Evolutionary conservation across 1,140 invertebrate genomes (phyloP), one percentile per base, ranked within the genome.

Genomic region (Papilio machaon): DNA sequence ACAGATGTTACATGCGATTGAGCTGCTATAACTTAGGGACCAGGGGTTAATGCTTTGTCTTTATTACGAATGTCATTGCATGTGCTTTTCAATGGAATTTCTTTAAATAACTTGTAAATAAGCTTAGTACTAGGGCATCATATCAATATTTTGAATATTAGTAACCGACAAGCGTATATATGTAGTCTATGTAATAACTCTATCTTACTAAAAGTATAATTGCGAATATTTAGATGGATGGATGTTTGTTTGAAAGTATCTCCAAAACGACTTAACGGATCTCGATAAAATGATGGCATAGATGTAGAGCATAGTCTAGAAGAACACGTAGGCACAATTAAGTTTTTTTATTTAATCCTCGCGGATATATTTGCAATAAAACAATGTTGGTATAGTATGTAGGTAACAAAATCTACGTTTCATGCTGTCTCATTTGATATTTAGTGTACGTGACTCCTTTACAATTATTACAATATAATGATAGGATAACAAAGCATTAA

Each of bases 1-100:
- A 47, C 73, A 75, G 47, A 75, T 75, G 73, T 52, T 75, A 52
- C 73, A 52, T n/a, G 8, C 19, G 73, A 75, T 75, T 49, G 73
- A 75, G 47, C n/a, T 47, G 73, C 73, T 19, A 30, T 75, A 23
- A 75, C 73, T 52, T 49, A 75, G 43, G 46, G 47, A 52, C 11
- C 43, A 30, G 19, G 46, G 73, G 73, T 75, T 52, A 75, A 49
- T 67, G 58, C 17, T 23, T 15, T 67, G 64, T 35, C 30, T 38
- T 67, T 67, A 67, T 35, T 15, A 2, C 23, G 13, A 67, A 64
- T 11, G 11, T 10, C 35, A 67, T 67, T 67, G 35, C 64, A 35
- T 67, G 19, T 64, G 10, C 23, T 67, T 38, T 67, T 35, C 30
- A 35, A 35, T 67, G 30, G 30, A 67, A 35, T 67, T 67, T 64